Evolutionary conservation across 2,797 vertebrate genomes (phyloP), one percentile per base, ranked within the genome.

Genomic region (Knipowitschia caucasica): DNA sequence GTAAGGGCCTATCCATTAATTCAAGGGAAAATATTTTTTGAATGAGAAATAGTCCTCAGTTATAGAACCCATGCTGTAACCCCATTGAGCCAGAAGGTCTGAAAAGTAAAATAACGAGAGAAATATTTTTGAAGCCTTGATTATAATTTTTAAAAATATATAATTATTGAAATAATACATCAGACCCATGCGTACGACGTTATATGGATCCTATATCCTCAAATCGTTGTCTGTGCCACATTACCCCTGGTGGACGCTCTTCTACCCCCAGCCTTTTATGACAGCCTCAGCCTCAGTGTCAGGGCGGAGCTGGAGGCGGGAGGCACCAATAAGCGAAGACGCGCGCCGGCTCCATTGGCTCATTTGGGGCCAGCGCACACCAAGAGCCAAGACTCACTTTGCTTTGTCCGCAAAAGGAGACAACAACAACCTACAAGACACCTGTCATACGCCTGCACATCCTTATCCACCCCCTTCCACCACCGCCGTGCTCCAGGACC

Each of bases 321-420:
- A 55, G 54, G 70, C 59, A 47, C 61, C 50, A 40, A 68, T 67
- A 59, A 66, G 63, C 70, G 17, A 56, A 80, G 82, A 82, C 85
- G 85, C 85, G 74, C 80, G 42, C 75, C 50, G 38, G 38, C 27
- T 72, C 67, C 31, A 89, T 86, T 89, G 87, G 88, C 62, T 43
- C 71, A 69, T 71, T 68, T 57, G 42, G 44, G 10, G 30, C 30
- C 64, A 64, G 74, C 52, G 73, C 68, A 63, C 20, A 62, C 55
- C 43, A 26, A 40, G 55, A 38, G 51, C 73, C 58, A 35, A n/a
- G 54, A 71, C 39, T n/a, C n/a, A 53, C 51, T 63, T 64, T 40
- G 21, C 9, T 46, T 50, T 50, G 53, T 42, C 33, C 43, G 42
- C 57, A 53, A 71, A 59, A 45, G 23, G 35, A 68, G 76, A 80